Base-by-base conservation (phyloP, 2,888 invertebrate genomes). In the Lasioglossum pauxillum region DNA sequence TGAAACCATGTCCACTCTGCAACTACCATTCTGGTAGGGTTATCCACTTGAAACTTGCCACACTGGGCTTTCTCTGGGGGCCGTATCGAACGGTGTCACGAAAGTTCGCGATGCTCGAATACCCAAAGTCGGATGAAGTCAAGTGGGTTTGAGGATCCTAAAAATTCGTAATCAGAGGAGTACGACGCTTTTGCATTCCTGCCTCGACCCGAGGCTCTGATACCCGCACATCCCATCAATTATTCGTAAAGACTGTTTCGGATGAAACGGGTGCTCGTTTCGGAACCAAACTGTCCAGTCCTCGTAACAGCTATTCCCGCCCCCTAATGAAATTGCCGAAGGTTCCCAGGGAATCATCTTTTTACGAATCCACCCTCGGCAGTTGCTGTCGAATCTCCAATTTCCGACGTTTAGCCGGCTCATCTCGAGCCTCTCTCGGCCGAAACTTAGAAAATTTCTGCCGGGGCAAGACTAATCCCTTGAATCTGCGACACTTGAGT, bases 381-480 rank as follows among this genome's bases (percentile, higher is more conserved):
- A 35, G 35, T 67, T 67, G 35, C 19, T 19, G 31, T 67, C n/a
- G 12, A 38, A 71, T 71, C 71, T 41, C 38, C 38, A 41, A 71
- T 71, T 71, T 71, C 41, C 41, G 35, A 71, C 71, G 12, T 23
- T 38, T 41, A 41, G 38, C 71, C 71, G 71, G 23, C 41, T 41
- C n/a, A n/a, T 12, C 38, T 10, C 71, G n/a, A 35, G 71, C 71
- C 71, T 38, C n/a, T 38, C n/a, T 5, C 10, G 31, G 27, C n/a
- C 23, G 27, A 19, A 46, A 46, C 46, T 73, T 31, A 31, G 72
- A 72, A 72, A 73, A 73, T 73, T 73, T 64, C 31, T 16, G 60
- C 31, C n/a, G 27, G 31, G 27, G 27, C 16, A 10, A 4, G 78
- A n/a, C 27, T 69, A 53, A 57, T 69, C 38, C 49, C 53, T 31